Evolutionary conservation across 2,888 invertebrate species (phyloP).

Genomic region (Pyralis farinalis): DNA sequence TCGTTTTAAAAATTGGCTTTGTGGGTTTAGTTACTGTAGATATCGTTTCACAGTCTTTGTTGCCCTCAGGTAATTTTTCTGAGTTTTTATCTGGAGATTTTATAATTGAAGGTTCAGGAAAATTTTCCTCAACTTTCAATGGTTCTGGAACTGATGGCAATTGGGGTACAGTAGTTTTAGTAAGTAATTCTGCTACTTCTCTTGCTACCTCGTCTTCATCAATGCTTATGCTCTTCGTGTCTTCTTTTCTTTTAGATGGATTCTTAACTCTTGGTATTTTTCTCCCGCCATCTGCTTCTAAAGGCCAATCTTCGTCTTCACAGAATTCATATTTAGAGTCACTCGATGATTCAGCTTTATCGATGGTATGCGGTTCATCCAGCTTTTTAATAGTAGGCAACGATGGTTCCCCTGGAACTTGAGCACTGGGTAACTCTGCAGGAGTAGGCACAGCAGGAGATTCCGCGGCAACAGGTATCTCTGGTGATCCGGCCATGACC

Average conservation of each 20-base stretch:
- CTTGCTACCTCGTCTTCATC: slow-evolving; percentile 73
- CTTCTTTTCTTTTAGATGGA: slow-evolving; percentile 59
- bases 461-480: slow-evolving; percentile 53
- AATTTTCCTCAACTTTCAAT: slow-evolving; percentile 78
- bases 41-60: slow-evolving; percentile 34
- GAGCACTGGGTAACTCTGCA: slow-evolving; percentile 50
- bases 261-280: slow-evolving; percentile 84
- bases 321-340: slow-evolving; percentile 90
- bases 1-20: slow-evolving; percentile 77
- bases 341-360: slow-evolving; percentile 67
- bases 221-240: slow-evolving; percentile 59
- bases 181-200: slow-evolving; percentile 83
- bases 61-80: slow-evolving; percentile 32
- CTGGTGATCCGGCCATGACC: slow-evolving; percentile 50
- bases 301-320: slow-evolving; percentile 84
- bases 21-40: slow-evolving; percentile 39
- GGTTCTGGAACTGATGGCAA: slow-evolving; percentile 77
- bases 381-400: slow-evolving; percentile 42
- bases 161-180: slow-evolving; percentile 81
- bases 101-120: slow-evolving; percentile 75
- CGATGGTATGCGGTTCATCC: slow-evolving; percentile 33
- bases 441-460: slow-evolving; percentile 62
- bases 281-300: slow-evolving; percentile 77
- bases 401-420: slow-evolving; percentile 37
- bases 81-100: slow-evolving; percentile 70